These are phyloP conservation scores for Vulpes ferrilata DNA, from an alignment of 2,113 vertebrate species.

Conservation along the genomic window DNA sequence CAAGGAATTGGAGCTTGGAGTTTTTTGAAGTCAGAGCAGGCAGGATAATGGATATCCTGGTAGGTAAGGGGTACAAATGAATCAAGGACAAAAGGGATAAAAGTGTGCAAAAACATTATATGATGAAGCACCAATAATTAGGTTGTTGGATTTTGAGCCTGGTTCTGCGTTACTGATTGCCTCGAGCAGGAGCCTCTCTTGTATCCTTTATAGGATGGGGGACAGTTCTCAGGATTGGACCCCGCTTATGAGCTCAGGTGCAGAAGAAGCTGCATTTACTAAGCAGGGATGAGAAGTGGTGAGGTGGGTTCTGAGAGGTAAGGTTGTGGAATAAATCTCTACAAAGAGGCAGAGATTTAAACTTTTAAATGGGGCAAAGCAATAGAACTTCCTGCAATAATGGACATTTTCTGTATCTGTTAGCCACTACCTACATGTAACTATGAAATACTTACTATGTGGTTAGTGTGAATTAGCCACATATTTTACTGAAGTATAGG, in stretches of 20 bases:
- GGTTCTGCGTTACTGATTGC: not conserved
- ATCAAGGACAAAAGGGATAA: not conserved
- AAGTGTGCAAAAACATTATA: not conserved
- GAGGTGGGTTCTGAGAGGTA: not conserved
- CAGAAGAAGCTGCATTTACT: not conserved
- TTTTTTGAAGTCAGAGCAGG: not conserved
- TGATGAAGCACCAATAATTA: not conserved
- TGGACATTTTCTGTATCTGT: not conserved
- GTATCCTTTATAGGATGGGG: not conserved
- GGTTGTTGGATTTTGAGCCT: not conserved
- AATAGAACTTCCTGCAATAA: not conserved
- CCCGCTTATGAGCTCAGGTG: fast-evolving
- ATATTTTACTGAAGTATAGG: not conserved
- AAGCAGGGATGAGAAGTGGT: not conserved
- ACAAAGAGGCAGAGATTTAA: not conserved
- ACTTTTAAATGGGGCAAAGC: not conserved
- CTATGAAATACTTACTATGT: not conserved
- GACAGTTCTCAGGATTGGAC: not conserved
- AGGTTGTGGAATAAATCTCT: not conserved
- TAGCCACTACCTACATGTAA: not conserved
- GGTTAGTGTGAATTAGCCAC: not conserved
- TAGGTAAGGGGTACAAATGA: not conserved
- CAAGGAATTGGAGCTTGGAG: not conserved
- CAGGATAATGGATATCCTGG: not conserved
- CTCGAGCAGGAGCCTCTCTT: not conserved